phyloP scores from a whole-genome alignment of 53 echinoderm and acorn worm genomes.

The Apostichopus leukothele region DNA sequence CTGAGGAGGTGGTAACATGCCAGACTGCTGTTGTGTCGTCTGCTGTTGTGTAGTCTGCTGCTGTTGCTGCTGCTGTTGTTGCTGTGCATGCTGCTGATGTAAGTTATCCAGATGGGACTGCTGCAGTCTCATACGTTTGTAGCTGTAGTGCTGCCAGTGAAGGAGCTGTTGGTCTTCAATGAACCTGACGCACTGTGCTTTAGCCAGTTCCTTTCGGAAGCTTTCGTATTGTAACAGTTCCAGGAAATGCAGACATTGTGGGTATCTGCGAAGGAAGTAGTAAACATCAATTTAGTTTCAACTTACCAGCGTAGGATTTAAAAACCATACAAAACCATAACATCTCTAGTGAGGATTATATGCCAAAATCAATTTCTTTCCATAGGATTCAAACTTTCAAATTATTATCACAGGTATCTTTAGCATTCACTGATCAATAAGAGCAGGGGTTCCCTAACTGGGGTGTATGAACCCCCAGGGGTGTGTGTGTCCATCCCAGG shows the following conservation, averaged over 20 bases:
- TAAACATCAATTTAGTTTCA: not conserved
- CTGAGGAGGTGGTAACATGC: slow-evolving; percentile 18
- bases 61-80: slow-evolving; percentile 59
- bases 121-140: slow-evolving; percentile 89
- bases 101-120: slow-evolving; percentile 73
- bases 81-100: slow-evolving; percentile 69
- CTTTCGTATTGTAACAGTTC: slow-evolving; percentile 98
- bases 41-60: slow-evolving; percentile 23
- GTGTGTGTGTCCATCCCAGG: no score
- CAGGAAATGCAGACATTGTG: slow-evolving; percentile 93
- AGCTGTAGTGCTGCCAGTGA: slow-evolving; percentile 97
- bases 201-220: slow-evolving; percentile 88
- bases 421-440: no score
- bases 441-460: no score
- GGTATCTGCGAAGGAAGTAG: slow-evolving; percentile 57
- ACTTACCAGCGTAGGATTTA: no score
- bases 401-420: not conserved
- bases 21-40: not conserved
- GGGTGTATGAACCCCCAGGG: no score
- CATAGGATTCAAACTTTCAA: no score
- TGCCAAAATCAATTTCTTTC: no score
- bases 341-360: no score
- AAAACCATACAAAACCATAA: no score
- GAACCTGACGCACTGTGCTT: slow-evolving; percentile 94
- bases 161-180: slow-evolving; percentile 96